phyloP scores from a whole-genome alignment of 2,888 invertebrate species.

The Drosophila kanekoi region DNA sequence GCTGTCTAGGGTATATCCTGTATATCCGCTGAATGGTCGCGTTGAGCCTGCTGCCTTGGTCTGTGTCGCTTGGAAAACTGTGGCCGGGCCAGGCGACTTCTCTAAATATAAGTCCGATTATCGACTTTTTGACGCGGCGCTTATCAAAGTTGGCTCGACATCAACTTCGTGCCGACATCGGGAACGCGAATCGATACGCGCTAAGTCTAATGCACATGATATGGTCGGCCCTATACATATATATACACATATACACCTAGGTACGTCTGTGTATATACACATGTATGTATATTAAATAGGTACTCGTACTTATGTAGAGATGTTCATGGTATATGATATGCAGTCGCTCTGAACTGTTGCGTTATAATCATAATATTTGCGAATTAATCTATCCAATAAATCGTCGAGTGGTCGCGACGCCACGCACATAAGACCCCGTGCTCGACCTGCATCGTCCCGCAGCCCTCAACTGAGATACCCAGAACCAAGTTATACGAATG shows the following conservation, averaged over 20 bases:
- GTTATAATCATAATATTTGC: conserved; percentile 39
- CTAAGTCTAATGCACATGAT: conserved; percentile 32
- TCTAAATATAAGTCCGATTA: conserved; percentile 66
- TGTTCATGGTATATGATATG: conserved; percentile 5
- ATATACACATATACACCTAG: not conserved
- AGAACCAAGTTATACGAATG: not conserved
- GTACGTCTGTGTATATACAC: not conserved
- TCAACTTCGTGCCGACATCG: conserved; percentile 25
- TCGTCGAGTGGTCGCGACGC: conserved; percentile 39
- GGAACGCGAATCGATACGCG: conserved; percentile 10
- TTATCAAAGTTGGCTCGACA: conserved; percentile 45
- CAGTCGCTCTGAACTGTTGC: conserved; percentile 23
- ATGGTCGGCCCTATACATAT: conserved; percentile 2
- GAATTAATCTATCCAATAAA: conserved; percentile 48
- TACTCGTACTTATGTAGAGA: conserved; percentile 5
- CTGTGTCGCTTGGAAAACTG: conserved; percentile 66
- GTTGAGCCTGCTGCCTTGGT: conserved; percentile 25
- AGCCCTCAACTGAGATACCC: not conserved
- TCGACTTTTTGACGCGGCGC: conserved; percentile 31
- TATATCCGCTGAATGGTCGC: conserved; percentile 1
- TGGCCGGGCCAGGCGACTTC: conserved; percentile 43
- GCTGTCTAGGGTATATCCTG: conserved; percentile 5
- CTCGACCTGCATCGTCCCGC: not conserved
- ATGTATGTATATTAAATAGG: not conserved
- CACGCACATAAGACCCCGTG: not conserved